These are phyloP conservation scores for Ptychochromis oligacanthus DNA, from an alignment of 2,113 vertebrate species.

Conservation along the genomic window DNA sequence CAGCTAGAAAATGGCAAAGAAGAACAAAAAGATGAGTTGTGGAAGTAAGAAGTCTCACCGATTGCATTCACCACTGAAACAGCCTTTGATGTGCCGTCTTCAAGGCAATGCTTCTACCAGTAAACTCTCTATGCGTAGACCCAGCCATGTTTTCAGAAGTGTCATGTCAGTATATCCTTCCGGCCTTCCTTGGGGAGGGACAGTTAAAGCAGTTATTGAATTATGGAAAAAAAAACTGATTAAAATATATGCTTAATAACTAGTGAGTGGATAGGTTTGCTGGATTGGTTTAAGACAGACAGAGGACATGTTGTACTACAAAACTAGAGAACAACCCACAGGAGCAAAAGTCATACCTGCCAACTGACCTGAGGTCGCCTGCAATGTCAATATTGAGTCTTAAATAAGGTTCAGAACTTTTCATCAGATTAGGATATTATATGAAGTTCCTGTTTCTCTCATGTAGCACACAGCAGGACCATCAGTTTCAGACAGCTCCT, in stretches of 20 bases:
- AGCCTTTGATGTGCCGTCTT: neutral
- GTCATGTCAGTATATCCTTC: neutral
- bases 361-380: slow-evolving; percentile 14
- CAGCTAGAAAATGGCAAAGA: slow-evolving; percentile 11
- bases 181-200: neutral
- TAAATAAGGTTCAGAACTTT: neutral
- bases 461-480: neutral
- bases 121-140: neutral
- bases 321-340: slow-evolving; percentile 1
- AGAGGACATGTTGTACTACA: slow-evolving; percentile 14
- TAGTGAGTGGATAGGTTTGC: neutral
- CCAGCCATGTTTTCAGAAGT: neutral
- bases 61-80: neutral
- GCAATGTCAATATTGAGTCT: neutral
- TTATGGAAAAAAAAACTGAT: neutral
- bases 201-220: neutral
- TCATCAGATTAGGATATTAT: neutral
- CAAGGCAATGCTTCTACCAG: neutral
- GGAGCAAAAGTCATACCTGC: neutral
- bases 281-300: neutral
- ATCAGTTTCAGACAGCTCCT: neutral
- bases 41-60: neutral
- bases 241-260: neutral
- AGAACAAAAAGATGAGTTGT: neutral
- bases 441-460: neutral